Evolutionary conservation across 2,888 invertebrate species (phyloP).

Genomic region (Anarsia innoxiella): DNA sequence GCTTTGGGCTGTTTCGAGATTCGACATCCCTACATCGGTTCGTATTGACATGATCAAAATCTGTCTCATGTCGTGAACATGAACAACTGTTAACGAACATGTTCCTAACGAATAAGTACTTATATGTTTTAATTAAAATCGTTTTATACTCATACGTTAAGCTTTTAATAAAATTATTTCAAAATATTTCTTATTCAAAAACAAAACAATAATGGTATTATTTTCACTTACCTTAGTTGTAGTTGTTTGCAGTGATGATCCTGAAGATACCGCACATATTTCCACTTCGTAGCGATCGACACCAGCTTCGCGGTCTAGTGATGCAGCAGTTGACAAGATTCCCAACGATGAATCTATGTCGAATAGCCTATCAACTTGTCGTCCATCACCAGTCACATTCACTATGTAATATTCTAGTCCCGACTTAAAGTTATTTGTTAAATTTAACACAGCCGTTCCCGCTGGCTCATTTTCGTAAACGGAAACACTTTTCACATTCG

Average conservation of each 20-base stretch:
- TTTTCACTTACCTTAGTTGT: slow-evolving; percentile 84
- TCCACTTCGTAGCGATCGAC: slow-evolving; percentile 88
- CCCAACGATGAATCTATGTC: slow-evolving; percentile 93
- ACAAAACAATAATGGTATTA: too few relatives aligned
- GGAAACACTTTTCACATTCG: slow-evolving; percentile 81
- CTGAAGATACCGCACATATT: slow-evolving; percentile 87
- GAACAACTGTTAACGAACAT: too few relatives aligned
- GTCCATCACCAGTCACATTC: slow-evolving; percentile 84
- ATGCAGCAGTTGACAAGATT: slow-evolving; percentile 88
- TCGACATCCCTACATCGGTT: slow-evolving; percentile 28
- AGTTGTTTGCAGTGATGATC: slow-evolving; percentile 82
- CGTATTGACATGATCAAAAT: slow-evolving; percentile 27
- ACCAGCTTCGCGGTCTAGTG: slow-evolving; percentile 89
- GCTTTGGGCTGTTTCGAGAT: slow-evolving; percentile 36
- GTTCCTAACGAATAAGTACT: too few relatives aligned
- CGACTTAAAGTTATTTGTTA: slow-evolving; percentile 81
- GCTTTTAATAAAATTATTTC: too few relatives aligned
- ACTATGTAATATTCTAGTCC: slow-evolving; percentile 93
- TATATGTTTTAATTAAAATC: too few relatives aligned
- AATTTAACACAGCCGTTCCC: slow-evolving; percentile 88
- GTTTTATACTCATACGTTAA: too few relatives aligned
- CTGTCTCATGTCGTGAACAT: slow-evolving; percentile 15
- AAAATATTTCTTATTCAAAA: too few relatives aligned
- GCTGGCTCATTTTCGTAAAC: slow-evolving; percentile 93
- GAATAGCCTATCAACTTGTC: slow-evolving; percentile 91